Percentiles rank a stretch among this genome's conserved stretches.
Evolutionary conservation across 2,797 vertebrate species (phyloP).

Genomic region (Champsocephalus gunnari): DNA sequence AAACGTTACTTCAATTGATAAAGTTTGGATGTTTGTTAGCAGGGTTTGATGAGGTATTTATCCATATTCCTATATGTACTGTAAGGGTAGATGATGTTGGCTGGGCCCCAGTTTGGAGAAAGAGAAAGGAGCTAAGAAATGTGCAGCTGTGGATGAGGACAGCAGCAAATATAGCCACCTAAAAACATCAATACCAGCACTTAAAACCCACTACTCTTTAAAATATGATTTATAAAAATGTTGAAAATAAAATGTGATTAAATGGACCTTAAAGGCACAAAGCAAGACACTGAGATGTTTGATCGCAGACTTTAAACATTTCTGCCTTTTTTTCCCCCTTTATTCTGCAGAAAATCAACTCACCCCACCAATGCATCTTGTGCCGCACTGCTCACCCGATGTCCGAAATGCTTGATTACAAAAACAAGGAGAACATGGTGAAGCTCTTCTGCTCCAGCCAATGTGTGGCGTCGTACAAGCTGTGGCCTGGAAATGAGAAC

Average conservation of each 20-base stretch:
- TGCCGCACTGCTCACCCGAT: conserved; percentile 1
- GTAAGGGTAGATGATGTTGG: no score
- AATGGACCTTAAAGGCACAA: neutral
- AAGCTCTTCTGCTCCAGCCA: conserved; percentile 48
- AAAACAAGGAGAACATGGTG: neutral
- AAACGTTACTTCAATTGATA: neutral
- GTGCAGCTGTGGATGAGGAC: no score
- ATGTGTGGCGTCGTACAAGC: conserved; percentile 44
- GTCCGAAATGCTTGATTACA: conserved; percentile 34
- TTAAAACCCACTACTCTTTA: neutral
- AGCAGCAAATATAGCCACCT: no score
- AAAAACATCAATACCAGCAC: no score
- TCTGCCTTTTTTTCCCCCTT: neutral
- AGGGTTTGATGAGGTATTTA: no score
- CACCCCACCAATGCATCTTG: conserved; percentile 9
- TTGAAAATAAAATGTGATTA: no score
- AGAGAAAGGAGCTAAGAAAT: no score
- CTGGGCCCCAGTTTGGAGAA: no score
- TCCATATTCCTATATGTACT: no score
- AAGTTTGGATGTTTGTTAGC: neutral
- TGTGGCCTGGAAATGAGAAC: fast-evolving
- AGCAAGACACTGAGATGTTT: neutral
- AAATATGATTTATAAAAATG: no score
- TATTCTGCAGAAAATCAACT: conserved; percentile 22
- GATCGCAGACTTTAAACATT: neutral